phyloP scores from a whole-genome alignment of 92 coral and sea anemone genomes.

The Blastomussa wellsi region DNA sequence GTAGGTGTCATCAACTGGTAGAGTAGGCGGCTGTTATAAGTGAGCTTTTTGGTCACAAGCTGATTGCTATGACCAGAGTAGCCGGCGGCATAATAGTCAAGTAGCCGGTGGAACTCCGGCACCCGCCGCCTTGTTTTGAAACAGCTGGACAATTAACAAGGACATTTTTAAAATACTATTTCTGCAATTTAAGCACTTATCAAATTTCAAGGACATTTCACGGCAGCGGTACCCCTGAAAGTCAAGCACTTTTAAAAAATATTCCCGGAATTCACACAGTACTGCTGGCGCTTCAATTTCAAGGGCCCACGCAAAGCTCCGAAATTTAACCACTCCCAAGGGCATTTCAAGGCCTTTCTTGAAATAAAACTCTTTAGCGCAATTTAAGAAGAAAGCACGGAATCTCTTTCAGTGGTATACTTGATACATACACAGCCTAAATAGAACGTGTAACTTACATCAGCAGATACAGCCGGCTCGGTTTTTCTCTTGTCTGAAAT shows the following conservation, averaged over 20 bases:
- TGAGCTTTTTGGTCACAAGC: no score
- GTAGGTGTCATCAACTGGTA: no score
- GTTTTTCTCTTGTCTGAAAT: conserved; percentile 55
- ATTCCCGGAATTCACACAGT: not conserved
- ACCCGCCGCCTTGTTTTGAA: no score
- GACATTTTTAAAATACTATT: no score
- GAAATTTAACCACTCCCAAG: not conserved
- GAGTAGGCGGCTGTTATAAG: no score
- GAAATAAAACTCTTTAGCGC: not conserved
- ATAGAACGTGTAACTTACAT: conserved; percentile 14
- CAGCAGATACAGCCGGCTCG: conserved; percentile 37
- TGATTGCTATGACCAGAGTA: no score
- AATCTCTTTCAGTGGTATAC: not conserved
- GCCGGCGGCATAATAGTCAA: no score
- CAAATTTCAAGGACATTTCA: not conserved
- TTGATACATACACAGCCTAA: not conserved
- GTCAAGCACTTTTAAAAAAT: not conserved
- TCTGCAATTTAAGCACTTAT: no score
- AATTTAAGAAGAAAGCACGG: not conserved
- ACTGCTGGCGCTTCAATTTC: not conserved
- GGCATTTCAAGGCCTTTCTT: not conserved
- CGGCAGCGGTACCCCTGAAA: not conserved
- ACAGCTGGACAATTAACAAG: no score
- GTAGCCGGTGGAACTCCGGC: no score
- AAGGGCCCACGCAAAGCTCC: not conserved